Percentiles rank a stretch among this genome's conserved stretches.
Evolutionary conservation across 1,140 invertebrate species (phyloP).

Genomic region (Drosophila rhopaloa): DNA sequence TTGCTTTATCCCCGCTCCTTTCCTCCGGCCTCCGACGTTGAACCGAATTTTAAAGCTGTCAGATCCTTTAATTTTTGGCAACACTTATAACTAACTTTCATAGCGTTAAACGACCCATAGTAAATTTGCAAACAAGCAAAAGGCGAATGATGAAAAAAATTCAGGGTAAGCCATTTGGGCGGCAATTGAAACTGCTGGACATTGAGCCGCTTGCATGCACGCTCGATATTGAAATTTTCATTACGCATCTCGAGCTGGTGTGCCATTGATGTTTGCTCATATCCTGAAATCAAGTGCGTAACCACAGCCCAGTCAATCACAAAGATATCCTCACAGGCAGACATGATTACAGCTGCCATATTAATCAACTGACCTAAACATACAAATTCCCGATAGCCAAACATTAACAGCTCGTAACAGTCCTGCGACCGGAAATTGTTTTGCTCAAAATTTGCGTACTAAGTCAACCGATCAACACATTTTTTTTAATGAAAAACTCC

Average conservation of each 20-base stretch:
- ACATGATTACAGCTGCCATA: slow-evolving; percentile 43
- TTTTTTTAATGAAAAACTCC: too few relatives aligned
- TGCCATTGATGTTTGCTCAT: slow-evolving; percentile 53
- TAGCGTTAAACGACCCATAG: slow-evolving; percentile 22
- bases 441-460: too few relatives aligned
- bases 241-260: slow-evolving; percentile 36
- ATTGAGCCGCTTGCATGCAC: slow-evolving; percentile 56
- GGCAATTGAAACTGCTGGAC: slow-evolving; percentile 55
- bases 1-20: too few relatives aligned
- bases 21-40: slow-evolving; percentile 30
- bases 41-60: slow-evolving; percentile 55
- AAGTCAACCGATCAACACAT: too few relatives aligned
- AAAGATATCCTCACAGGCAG: slow-evolving; percentile 9
- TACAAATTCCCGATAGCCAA: slow-evolving; percentile 24
- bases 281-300: slow-evolving; percentile 47
- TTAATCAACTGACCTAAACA: slow-evolving; percentile 66
- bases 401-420: slow-evolving; percentile 33
- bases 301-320: slow-evolving; percentile 13
- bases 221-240: slow-evolving; percentile 54
- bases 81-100: slow-evolving; percentile 57
- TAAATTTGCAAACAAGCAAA: slow-evolving; percentile 37
- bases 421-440: too few relatives aligned
- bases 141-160: slow-evolving; percentile 16
- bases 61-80: slow-evolving; percentile 47
- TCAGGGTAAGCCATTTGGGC: slow-evolving; percentile 45